Base-by-base conservation (phyloP, 1,140 invertebrate species). In the Cotesia chilonis region DNA sequence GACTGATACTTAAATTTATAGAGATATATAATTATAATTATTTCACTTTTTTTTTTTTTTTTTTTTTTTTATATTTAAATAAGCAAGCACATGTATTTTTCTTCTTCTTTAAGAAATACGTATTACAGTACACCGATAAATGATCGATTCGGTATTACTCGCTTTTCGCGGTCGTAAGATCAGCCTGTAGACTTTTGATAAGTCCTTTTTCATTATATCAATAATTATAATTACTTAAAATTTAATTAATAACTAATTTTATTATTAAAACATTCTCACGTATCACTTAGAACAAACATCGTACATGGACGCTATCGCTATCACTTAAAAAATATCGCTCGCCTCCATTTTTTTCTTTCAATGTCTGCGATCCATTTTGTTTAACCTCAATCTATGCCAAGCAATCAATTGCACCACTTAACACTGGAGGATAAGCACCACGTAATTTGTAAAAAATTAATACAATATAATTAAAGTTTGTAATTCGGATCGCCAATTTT, bases 401-500 rank as follows among this genome's bases (percentile, higher is more conserved):
- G 70, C 73, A 75, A 47, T 5, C 38, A 41, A 41, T 74, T 74
- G 70, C 74, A 73, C 73, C 75, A 65, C 68, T 67, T 10, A 61
- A 68, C 73, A 74, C 63, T 73, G 52, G 71, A 76, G 76, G 79
- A 74, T 81, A 83, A 83, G 81, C 82, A 82, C 81, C 82, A 81
- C 78, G 76, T 76, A 80, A 81, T 81, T 47, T 47, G 3, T 9
- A 47, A 41, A 41, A 47, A 28, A 5, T 12, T 51, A 38, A 51
- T n/a, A 63, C n/a, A 37, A 37, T 5, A 38, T 9, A 51, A 64
- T 36, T 37, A 12, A 4, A 65, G 35, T 14, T 7, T 41, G 41
- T 52, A 66, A 66, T 66, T 66, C 64, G 64, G 64, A 66, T 66
- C 64, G 64, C 41, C 12, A 66, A 51, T 17, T 66, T 14, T 41